phyloP scores from a whole-genome alignment of 92 coral and sea anemone genomes.

The Pocillopora grandis region DNA sequence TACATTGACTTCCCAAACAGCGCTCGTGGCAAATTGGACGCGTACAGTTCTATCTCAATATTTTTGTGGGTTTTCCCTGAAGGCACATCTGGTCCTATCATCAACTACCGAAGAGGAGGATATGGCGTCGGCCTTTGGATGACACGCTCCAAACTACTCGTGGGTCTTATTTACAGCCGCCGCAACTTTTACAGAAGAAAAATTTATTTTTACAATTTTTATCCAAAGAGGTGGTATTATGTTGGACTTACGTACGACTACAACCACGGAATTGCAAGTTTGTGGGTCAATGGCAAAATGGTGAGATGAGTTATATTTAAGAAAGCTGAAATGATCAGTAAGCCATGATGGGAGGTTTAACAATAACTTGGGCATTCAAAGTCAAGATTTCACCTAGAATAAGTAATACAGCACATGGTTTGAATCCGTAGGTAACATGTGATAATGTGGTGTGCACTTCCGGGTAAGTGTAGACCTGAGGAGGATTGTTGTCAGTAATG shows the following conservation, averaged over 20 bases:
- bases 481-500: too few species aligned
- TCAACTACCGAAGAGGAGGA: slow-evolving; percentile 68
- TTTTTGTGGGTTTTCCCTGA: slow-evolving; percentile 68
- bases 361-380: too few species aligned
- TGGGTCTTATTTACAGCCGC: slow-evolving; percentile 64
- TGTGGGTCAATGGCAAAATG: slow-evolving; percentile 71
- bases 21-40: slow-evolving; percentile 70
- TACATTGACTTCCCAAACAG: slow-evolving; percentile 72
- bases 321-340: not conserved
- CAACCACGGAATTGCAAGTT: slow-evolving; percentile 43
- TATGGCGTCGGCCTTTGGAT: slow-evolving; percentile 76
- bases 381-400: too few species aligned
- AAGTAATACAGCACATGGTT: too few species aligned
- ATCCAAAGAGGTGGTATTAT: slow-evolving; percentile 60
- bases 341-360: not conserved
- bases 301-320: slow-evolving; percentile 29
- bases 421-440: too few species aligned
- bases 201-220: slow-evolving; percentile 17
- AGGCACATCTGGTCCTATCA: slow-evolving; percentile 64
- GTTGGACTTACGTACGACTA: slow-evolving; percentile 76
- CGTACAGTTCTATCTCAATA: slow-evolving; percentile 62
- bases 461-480: too few species aligned
- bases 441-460: too few species aligned
- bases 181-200: slow-evolving; percentile 54
- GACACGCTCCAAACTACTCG: slow-evolving; percentile 43